These are phyloP conservation scores for Nomada lathburiana DNA, from an alignment of 2,888 invertebrate species.

Conservation along the genomic window DNA sequence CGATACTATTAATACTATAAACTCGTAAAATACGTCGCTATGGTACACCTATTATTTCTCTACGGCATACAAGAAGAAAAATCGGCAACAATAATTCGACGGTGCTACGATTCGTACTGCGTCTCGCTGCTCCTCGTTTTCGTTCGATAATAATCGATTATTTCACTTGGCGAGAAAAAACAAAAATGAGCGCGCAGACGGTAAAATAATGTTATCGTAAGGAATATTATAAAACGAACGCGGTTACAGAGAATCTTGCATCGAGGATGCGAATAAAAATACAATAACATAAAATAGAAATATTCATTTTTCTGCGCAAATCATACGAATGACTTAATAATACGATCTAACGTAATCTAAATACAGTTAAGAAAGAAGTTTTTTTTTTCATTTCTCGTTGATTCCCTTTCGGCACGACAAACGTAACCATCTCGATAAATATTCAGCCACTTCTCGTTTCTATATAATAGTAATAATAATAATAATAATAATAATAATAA, in stretches of 20 bases:
- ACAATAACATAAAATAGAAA: conserved; percentile 24
- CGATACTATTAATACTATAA: conserved; percentile 73
- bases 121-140: not conserved
- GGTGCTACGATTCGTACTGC: conserved; percentile 33
- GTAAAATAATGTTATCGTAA: conserved; percentile 29
- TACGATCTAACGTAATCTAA: conserved; percentile 39
- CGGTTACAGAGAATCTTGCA: conserved; percentile 12
- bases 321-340: conserved; percentile 28
- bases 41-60: conserved; percentile 58
- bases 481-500: not conserved
- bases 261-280: conserved; percentile 13
- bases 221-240: conserved; percentile 27
- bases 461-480: not conserved
- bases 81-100: conserved; percentile 49
- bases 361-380: conserved; percentile 29
- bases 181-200: conserved; percentile 20
- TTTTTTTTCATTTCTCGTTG: not conserved
- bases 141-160: not conserved
- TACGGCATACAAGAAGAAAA: conserved; percentile 47
- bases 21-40: conserved; percentile 64
- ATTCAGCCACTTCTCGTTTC: conserved; percentile 13
- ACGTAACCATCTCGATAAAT: conserved; percentile 28
- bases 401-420: conserved; percentile 40
- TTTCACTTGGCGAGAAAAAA: not conserved
- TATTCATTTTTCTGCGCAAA: conserved; percentile 19